These are phyloP conservation scores for Morpho achilles DNA, from an alignment of 2,888 invertebrate genomes.

Conservation along the genomic window DNA sequence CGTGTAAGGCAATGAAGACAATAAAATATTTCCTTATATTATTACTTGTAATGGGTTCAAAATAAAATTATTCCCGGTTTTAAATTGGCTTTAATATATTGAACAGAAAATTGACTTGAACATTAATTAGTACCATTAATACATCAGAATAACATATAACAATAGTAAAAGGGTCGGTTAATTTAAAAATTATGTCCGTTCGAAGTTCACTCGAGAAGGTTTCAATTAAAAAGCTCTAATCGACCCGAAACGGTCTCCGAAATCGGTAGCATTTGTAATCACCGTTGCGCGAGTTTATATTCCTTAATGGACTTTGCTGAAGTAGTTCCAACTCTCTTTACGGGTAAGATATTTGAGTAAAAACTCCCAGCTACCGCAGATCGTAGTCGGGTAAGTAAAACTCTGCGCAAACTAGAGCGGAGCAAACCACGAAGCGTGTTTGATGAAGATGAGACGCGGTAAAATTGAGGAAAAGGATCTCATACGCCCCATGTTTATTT, in stretches of 20 bases:
- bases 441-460: too few species aligned
- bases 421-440: not conserved
- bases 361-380: slow-evolving; percentile 71
- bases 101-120: not conserved
- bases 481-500: too few species aligned
- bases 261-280: slow-evolving; percentile 73
- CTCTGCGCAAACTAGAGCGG: slow-evolving; percentile 1
- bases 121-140: not conserved
- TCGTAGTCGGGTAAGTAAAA: slow-evolving; percentile 66
- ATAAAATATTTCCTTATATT: too few species aligned
- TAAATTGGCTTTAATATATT: too few species aligned
- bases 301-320: slow-evolving; percentile 75
- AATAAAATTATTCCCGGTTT: too few species aligned
- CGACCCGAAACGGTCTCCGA: slow-evolving; percentile 63
- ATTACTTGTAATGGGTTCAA: too few species aligned
- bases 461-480: too few species aligned
- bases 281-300: slow-evolving; percentile 69
- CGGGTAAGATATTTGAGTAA: slow-evolving; percentile 76
- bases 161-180: slow-evolving; percentile 15
- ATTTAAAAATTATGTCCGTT: slow-evolving; percentile 33
- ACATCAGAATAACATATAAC: not conserved
- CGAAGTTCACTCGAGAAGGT: slow-evolving; percentile 46
- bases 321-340: slow-evolving; percentile 77
- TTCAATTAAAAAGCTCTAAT: slow-evolving; percentile 72
- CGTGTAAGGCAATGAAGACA: too few species aligned